A percentile compares a stretch with the other conserved stretches of the same genome.
Evolutionary conservation across 2,888 invertebrate species (phyloP).

Genomic region (Xestoiulus laeticollis): DNA sequence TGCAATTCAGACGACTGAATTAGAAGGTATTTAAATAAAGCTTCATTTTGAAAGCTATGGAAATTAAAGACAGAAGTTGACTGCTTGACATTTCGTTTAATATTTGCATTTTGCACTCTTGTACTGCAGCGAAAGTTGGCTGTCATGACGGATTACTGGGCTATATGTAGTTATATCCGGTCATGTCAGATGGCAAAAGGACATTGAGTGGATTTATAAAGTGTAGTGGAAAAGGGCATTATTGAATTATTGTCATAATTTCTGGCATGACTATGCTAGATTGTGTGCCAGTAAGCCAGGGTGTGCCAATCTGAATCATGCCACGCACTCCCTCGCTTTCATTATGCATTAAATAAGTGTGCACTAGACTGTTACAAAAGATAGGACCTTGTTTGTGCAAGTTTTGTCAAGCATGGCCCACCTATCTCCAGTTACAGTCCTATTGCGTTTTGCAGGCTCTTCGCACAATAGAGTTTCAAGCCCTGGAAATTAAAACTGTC

Average conservation of each 20-base stretch:
- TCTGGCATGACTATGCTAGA: slow-evolving; percentile 28
- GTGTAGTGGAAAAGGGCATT: not conserved
- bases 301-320: not conserved
- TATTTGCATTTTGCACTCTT: not conserved
- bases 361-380: slow-evolving; percentile 25
- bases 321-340: slow-evolving; percentile 15
- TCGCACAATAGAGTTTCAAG: not conserved
- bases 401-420: slow-evolving; percentile 35
- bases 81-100: not conserved
- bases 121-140: not conserved
- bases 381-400: slow-evolving; percentile 34
- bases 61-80: not conserved
- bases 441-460: not conserved
- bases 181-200: slow-evolving; percentile 39
- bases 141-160: not conserved
- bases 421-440: not conserved
- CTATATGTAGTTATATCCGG: not conserved
- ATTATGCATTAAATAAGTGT: slow-evolving; percentile 43
- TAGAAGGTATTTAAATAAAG: not conserved
- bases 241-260: slow-evolving; percentile 39
- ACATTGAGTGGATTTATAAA: slow-evolving; percentile 1
- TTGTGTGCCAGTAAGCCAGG: not conserved
- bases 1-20: not conserved
- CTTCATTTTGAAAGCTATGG: not conserved
- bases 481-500: slow-evolving; percentile 5